phyloP scores from a whole-genome alignment of 2,888 invertebrate species.

The Shargacucullia verbasci region DNA sequence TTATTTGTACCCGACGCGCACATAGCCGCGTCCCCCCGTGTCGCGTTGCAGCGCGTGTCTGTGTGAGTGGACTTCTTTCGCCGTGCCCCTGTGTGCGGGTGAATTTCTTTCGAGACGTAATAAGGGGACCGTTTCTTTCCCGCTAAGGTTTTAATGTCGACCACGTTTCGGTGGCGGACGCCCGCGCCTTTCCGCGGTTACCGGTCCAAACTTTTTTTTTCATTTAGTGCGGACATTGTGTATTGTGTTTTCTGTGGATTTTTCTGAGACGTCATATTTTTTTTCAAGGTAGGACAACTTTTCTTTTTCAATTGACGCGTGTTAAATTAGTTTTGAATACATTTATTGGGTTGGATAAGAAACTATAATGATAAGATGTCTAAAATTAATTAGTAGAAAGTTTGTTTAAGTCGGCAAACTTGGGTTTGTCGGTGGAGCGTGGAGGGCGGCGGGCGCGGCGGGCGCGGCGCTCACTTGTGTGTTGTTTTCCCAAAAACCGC shows the following conservation, averaged over 20 bases:
- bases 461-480: constrained; percentile 65
- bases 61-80: constrained; percentile 87
- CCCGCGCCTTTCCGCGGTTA: constrained; percentile 86
- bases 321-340: constrained; percentile 13
- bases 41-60: constrained; percentile 70
- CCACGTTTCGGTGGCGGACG: constrained; percentile 88
- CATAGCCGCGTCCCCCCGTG: constrained; percentile 79
- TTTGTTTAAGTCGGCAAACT: constrained; percentile 77
- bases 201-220: constrained; percentile 74
- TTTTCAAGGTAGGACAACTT: constrained; percentile 49
- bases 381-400: constrained; percentile 79
- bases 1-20: constrained; percentile 82
- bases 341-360: constrained; percentile 19
- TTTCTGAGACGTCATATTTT: constrained; percentile 43
- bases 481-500: constrained; percentile 84
- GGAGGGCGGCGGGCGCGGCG: constrained; percentile 59
- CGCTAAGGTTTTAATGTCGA: constrained; percentile 89
- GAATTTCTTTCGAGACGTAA: constrained; percentile 89
- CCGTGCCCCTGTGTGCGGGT: constrained; percentile 82
- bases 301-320: constrained; percentile 24
- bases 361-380: constrained; percentile 48
- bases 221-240: constrained; percentile 70
- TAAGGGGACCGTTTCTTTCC: constrained; percentile 89
- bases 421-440: constrained; percentile 60
- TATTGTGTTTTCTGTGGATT: constrained; percentile 66